Base-by-base conservation (phyloP, 2,797 vertebrate species). In the Malurus leucopterus region DNA sequence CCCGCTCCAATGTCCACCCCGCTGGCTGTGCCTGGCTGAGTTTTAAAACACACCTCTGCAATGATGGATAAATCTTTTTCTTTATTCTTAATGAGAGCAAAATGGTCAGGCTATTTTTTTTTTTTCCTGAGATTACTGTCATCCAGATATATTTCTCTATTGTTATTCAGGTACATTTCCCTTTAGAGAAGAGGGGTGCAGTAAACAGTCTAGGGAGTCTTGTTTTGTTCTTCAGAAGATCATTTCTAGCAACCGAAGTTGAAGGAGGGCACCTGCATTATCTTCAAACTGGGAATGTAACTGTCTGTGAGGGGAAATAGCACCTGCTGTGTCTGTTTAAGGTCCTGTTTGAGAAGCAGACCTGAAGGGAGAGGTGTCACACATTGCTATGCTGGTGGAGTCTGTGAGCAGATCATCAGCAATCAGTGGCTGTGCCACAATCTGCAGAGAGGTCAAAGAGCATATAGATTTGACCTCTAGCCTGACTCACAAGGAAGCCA, bases 371-470 rank as follows among this genome's bases (percentile, higher is more conserved):
- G 64, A 40, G 41, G 34, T 84, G 36, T 63, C 41, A 40, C 27
- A 24, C 29, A 50, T 91, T 90, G 51, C 63, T 68, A 16, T 61
- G 51, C 50, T 76, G 24, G 47, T 40, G 34, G 18, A 71, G 47
- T 78, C 50, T 79, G 36, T 72, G 82, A 65, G 78, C 2, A 4
- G n/a, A 79, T 88, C 71, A 86, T 50, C 61, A 72, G 59, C 41
- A 90, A 57, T 78, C 79, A 50, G 80, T 36, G 38, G 36, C 86
- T 43, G 30, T 75, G 84, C 90, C 68, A 85, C 85, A 89, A 91
- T 67, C 69, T 58, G 47, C 41, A 65, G 71, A 29, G 46, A 74
- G 63, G 86, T 84, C 84, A 86, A 82, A 90, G 57, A 85, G 15
- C 15, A 1, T 74, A 91, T 57, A 74, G 82, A 74, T 92, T 90